Evolutionary conservation across 2,888 invertebrate genomes (phyloP).

Genomic region (Synergus japonicus): DNA sequence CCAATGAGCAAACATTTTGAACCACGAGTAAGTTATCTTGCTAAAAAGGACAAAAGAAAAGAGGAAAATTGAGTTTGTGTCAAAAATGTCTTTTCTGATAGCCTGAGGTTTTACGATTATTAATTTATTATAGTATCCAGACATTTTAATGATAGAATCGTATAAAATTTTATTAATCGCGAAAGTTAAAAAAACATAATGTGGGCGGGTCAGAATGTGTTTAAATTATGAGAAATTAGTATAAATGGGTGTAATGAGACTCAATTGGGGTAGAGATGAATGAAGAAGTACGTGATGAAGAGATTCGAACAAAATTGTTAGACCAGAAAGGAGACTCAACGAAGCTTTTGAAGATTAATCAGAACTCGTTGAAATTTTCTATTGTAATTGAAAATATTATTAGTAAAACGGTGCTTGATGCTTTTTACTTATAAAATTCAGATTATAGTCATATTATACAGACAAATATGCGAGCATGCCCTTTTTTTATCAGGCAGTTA

Average conservation of each 20-base stretch:
- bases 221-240: slow-evolving; percentile 20
- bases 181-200: not conserved
- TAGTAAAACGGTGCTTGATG: not conserved
- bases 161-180: not conserved
- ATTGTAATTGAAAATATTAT: not conserved
- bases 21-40: slow-evolving; percentile 1
- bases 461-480: not conserved
- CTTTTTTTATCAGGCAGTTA: not conserved
- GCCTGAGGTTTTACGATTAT: not conserved
- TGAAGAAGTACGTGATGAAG: not conserved
- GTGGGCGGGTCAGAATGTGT: slow-evolving; percentile 5
- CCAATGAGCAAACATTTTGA: slow-evolving; percentile 35
- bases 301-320: slow-evolving; percentile 1
- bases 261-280: slow-evolving; percentile 25
- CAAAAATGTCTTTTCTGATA: not conserved
- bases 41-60: not conserved
- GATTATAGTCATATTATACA: not conserved
- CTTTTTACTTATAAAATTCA: not conserved
- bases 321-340: not conserved
- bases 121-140: not conserved
- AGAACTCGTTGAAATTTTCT: not conserved
- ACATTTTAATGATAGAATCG: no score
- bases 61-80: not conserved
- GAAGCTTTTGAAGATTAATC: not conserved
- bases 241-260: slow-evolving; percentile 22